These are phyloP conservation scores for Uropsilus gracilis DNA, from an alignment of 2,113 vertebrate species.

Conservation along the genomic window DNA sequence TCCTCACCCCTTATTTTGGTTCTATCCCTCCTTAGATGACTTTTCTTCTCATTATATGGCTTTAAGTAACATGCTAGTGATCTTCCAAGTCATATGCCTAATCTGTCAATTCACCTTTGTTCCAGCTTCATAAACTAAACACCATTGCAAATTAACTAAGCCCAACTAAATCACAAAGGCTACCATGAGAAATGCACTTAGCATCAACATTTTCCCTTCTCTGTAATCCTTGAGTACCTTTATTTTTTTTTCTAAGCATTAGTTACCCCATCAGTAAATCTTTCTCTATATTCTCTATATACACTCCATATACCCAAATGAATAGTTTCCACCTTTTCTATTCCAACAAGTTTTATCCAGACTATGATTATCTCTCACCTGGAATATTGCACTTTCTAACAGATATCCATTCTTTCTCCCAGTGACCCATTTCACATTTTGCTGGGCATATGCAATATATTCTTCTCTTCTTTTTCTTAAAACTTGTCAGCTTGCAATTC, in stretches of 20 bases:
- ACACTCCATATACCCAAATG: not conserved
- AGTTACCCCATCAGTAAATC: not conserved
- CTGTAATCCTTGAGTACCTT: not conserved
- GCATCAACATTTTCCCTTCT: not conserved
- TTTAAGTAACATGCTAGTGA: not conserved
- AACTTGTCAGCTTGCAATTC: not conserved
- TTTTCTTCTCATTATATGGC: not conserved
- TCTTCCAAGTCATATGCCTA: not conserved
- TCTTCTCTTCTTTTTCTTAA: slow-evolving; percentile 9
- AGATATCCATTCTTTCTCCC: not conserved
- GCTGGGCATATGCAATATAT: not conserved
- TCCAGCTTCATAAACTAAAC: not conserved
- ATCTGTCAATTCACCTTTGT: not conserved
- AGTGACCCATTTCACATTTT: not conserved
- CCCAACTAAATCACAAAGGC: not conserved
- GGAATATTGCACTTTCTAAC: not conserved
- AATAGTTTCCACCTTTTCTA: not conserved
- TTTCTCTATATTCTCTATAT: not conserved
- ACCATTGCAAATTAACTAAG: not conserved
- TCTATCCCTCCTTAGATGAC: not conserved
- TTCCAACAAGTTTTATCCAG: not conserved
- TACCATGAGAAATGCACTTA: not conserved
- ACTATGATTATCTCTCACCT: not conserved
- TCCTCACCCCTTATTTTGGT: not conserved
- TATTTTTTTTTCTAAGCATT: not conserved